Percentiles rank a stretch among this genome's conserved stretches.
Conservation (phyloP, 2,113 vertebrate species). For the Capra hircus region DNA sequence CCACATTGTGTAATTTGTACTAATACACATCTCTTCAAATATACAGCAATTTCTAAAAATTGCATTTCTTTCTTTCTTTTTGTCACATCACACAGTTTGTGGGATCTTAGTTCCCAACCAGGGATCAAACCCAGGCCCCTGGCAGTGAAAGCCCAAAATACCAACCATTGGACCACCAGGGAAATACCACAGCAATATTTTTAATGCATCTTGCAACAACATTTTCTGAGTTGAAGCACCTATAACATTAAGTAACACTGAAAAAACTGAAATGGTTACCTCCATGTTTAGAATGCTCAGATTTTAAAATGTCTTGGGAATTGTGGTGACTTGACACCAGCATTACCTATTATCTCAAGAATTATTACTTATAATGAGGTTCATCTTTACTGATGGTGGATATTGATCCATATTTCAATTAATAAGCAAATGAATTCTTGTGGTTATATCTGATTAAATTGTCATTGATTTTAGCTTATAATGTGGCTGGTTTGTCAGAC, state of each 20-base stretch:
- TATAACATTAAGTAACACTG: neutral
- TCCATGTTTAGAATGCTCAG: neutral
- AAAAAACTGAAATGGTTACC: neutral
- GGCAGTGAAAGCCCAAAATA: neutral
- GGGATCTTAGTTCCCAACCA: neutral
- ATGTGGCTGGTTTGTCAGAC: neutral
- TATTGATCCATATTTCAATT: neutral
- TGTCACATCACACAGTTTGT: no score
- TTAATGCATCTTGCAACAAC: neutral
- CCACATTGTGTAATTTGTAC: neutral
- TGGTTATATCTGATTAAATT: slow-evolving; percentile 26
- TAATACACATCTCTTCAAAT: slow-evolving; percentile 10
- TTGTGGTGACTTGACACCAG: neutral
- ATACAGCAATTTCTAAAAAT: neutral
- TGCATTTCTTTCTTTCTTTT: neutral
- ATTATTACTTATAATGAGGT: neutral
- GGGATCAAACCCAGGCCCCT: neutral
- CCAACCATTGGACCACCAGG: neutral
- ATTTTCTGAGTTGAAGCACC: neutral
- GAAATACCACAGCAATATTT: neutral
- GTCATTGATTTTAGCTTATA: neutral
- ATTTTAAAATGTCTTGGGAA: neutral
- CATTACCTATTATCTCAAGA: neutral
- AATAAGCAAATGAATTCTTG: neutral
- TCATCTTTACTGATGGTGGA: neutral